Base-by-base conservation (phyloP, 2,888 invertebrate genomes). In the Netelia inedita region DNA sequence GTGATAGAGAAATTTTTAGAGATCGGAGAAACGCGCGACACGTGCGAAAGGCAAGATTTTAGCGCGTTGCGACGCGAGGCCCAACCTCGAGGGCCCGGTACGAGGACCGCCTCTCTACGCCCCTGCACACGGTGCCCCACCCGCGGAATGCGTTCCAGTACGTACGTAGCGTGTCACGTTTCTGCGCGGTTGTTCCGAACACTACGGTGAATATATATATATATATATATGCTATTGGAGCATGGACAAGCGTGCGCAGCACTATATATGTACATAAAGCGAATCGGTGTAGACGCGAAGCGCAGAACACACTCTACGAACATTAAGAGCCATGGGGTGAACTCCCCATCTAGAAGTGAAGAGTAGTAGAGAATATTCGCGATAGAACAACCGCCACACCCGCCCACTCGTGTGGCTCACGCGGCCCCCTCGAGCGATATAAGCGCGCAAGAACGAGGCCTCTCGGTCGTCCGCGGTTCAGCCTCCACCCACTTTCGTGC, bases 401-500 rank as follows among this genome's bases (percentile, higher is more conserved):
- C 92, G 95, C 95, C 95, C 95, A 95, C 95, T 95, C 95, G 95
- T 94, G 94, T 94, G 94, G 94, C 93, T 94, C 94, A 94, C 83
- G 82, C 87, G 94, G 71, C 79, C 80, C 79, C 86, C 76, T 55
- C 81, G 79, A 72, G 85, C 71, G 84, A 79, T 85, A 86, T 81
- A 81, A 50, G 65, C 79, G 66, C 68, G 71, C 69, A 68, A 50
- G 72, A 79, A 72, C 61, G 89, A 88, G 87, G 88, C 89, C 88
- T 88, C 89, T 86, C 86, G 85, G 84, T 85, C 88, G 87, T 88
- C 88, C 89, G 87, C 84, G 86, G 87, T 86, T 87, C 89, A 92
- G 93, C 93, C 93, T 93, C 93, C 93, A 93, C 92, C 93, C 93
- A 93, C 92, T 91, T 93, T 89, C 85, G 90, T 88, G 88, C 89